phyloP scores from a whole-genome alignment of 2,888 invertebrate species.

The Dasypolia templi region DNA sequence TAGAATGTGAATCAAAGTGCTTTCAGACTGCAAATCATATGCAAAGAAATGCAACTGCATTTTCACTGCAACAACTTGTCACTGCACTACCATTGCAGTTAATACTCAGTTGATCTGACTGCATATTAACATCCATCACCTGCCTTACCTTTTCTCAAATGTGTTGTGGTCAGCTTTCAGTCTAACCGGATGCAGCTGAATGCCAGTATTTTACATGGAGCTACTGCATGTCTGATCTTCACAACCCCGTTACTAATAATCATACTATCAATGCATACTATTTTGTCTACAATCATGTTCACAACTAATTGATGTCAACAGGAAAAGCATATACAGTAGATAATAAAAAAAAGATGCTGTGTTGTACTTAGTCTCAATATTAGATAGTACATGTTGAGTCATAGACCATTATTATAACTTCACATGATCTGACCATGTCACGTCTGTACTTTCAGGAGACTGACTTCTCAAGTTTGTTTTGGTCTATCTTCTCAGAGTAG shows the following conservation, averaged over 20 bases:
- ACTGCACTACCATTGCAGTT: not conserved
- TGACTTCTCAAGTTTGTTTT: not conserved
- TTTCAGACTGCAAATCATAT: not conserved
- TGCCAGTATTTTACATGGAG: no score
- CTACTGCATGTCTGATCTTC: not conserved
- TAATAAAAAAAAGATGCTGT: not conserved
- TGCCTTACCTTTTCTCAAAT: not conserved
- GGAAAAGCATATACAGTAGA: conserved; percentile 14
- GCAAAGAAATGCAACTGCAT: not conserved
- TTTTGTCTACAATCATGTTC: not conserved
- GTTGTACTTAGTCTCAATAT: conserved; percentile 15
- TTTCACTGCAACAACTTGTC: not conserved
- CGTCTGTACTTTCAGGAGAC: no score
- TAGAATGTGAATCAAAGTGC: not conserved
- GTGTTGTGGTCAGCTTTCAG: not conserved
- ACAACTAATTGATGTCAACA: conserved; percentile 1
- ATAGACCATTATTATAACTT: conserved; percentile 8
- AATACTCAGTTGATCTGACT: not conserved
- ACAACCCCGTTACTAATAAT: not conserved
- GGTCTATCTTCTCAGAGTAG: no score
- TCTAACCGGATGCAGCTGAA: not conserved
- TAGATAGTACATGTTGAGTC: conserved; percentile 43
- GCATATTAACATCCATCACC: not conserved
- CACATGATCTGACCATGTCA: no score
- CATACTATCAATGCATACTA: not conserved